These are phyloP conservation scores for Poecile montanus DNA, from an alignment of 2,797 vertebrate genomes.

Conservation along the genomic window DNA sequence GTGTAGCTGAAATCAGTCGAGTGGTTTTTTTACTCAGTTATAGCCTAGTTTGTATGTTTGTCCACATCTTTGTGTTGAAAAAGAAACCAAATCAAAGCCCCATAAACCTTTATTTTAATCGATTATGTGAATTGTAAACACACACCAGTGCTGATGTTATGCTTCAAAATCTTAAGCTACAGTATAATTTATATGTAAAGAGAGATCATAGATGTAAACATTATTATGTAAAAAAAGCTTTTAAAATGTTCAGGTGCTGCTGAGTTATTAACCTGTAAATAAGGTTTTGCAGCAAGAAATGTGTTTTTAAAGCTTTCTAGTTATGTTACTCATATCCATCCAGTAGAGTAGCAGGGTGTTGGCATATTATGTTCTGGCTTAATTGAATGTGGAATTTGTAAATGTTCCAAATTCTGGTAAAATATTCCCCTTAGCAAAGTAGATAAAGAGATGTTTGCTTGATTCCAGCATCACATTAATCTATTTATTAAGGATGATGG, in stretches of 20 bases:
- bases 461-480: neutral
- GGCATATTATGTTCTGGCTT: neutral
- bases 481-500: neutral
- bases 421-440: neutral
- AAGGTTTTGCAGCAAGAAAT: neutral
- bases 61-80: neutral
- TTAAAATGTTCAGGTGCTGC: neutral
- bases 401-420: neutral
- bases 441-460: neutral
- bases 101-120: neutral
- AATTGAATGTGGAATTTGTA: neutral
- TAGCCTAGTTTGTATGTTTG: constrained; percentile 29
- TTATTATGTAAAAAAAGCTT: neutral
- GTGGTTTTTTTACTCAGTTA: neutral
- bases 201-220: neutral
- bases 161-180: neutral
- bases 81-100: neutral
- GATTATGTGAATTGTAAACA: neutral
- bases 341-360: neutral
- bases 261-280: neutral
- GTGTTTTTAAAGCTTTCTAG: neutral
- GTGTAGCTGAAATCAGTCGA: neutral
- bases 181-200: neutral
- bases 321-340: neutral
- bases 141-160: neutral